Evolutionary conservation across 2,797 vertebrate genomes (phyloP).

Genomic region (Spea hammondii): DNA sequence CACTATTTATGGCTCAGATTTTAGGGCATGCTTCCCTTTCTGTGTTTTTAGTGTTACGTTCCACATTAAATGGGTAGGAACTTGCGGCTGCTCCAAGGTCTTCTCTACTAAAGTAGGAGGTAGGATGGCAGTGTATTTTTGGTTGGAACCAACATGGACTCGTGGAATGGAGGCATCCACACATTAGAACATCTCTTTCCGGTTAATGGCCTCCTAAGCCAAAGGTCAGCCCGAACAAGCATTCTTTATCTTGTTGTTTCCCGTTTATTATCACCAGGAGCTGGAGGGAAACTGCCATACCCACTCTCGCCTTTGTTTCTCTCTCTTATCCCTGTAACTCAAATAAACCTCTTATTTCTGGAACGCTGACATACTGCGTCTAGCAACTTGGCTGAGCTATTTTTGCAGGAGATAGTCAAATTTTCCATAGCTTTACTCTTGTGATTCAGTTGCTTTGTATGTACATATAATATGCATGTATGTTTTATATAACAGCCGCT

Average conservation of each 20-base stretch:
- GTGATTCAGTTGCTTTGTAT: background rate
- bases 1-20: too few species aligned
- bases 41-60: too few species aligned
- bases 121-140: too few species aligned
- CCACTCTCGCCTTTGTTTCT: conserved; percentile 4
- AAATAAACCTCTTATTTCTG: background rate
- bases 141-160: too few species aligned
- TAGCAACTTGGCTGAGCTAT: background rate
- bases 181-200: background rate
- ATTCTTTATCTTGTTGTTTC: conserved; percentile 29
- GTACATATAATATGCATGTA: background rate
- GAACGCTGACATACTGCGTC: background rate
- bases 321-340: background rate
- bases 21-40: too few species aligned
- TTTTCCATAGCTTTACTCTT: background rate
- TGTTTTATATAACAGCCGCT: background rate
- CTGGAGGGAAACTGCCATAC: conserved; percentile 4
- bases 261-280: conserved; percentile 13
- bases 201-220: background rate
- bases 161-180: too few species aligned
- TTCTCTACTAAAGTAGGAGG: too few species aligned
- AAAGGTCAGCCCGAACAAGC: conserved; percentile 10
- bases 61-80: too few species aligned
- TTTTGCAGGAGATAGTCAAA: background rate
- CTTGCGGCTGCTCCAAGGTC: too few species aligned